Evolutionary conservation across 2,888 invertebrate species (phyloP), one percentile per base, ranked within the genome.

Genomic region (Sarcophaga subvicina): DNA sequence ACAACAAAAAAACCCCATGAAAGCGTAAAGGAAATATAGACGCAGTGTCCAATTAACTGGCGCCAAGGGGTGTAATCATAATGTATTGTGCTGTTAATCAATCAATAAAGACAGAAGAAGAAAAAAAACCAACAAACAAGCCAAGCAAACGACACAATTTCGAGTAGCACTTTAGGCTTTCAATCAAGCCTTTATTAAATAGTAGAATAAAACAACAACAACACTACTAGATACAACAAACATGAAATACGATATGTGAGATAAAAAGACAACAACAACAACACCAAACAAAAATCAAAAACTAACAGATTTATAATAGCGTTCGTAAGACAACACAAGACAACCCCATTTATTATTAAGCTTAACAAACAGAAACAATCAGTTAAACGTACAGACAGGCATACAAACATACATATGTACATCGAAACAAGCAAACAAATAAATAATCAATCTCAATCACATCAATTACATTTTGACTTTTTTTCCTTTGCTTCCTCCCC

Each of bases 371-470:
- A 69, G 37, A 8, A 69, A 27, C 59, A 66, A 69, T 69, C 27
- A 10, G 14, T 69, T 45, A 80, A 27, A 27, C 3, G 4, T n/a
- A 69, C 25, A 22, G 22, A 69, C n/a, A 25, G 25, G 49, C 54
- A 69, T 12, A 17, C 75, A 59, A 14, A 60, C 20, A 49, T 14
- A 49, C 76, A 77, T 54, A 71, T 27, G 75, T 12, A 22, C 20
- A n/a, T 22, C 17, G 63, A 2, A 63, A 63, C 20, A 69, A 60
- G 20, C 37, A 27, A 77, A 78, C 69, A 76, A 76, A 82, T 62
- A 77, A 79, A 88, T 88, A 88, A 89, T 89, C 88, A 88, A 88
- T 89, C 88, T 88, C 86, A 89, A 88, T 85, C 86, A 88, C 80
- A 87, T 83, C 88, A 88, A 88, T 88, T 89, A 89, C 83, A 81